These are phyloP conservation scores for Geodia barretti DNA, from an alignment of 37 sponge, comb jelly and placozoan genomes.

Conservation along the genomic window DNA sequence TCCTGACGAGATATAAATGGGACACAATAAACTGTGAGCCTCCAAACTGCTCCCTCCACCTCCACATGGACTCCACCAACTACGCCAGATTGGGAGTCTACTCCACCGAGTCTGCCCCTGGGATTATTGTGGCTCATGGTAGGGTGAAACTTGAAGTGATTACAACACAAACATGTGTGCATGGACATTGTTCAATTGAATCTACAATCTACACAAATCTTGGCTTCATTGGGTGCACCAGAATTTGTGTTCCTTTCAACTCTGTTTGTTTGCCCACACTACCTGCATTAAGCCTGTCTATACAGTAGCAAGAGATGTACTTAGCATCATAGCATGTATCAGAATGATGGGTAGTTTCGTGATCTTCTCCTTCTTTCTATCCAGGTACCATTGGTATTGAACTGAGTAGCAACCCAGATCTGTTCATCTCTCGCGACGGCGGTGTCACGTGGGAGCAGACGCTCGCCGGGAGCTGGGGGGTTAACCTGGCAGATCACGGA, in stretches of 20 bases:
- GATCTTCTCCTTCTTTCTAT: no score
- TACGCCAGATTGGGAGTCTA: conserved; percentile 69
- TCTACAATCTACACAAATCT: no score
- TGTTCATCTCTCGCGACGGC: conserved; percentile 81
- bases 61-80: conserved; percentile 67
- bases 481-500: conserved; percentile 68
- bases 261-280: no score
- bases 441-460: conserved; percentile 72
- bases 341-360: no score
- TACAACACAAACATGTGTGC: no score
- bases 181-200: no score
- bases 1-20: conserved; percentile 13
- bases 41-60: conserved; percentile 79
- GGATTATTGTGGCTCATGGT: conserved; percentile 80
- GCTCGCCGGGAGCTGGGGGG: conserved; percentile 58
- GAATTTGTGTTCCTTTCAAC: no score
- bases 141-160: background rate
- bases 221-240: no score
- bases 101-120: conserved; percentile 65
- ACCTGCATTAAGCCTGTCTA: no score
- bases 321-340: no score
- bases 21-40: conserved; percentile 10
- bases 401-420: conserved; percentile 33
- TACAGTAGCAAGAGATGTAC: no score
- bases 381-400: conserved; percentile 48